Conservation (phyloP, 2,797 vertebrate genomes). For the Rhadinocentrus ornatus region DNA sequence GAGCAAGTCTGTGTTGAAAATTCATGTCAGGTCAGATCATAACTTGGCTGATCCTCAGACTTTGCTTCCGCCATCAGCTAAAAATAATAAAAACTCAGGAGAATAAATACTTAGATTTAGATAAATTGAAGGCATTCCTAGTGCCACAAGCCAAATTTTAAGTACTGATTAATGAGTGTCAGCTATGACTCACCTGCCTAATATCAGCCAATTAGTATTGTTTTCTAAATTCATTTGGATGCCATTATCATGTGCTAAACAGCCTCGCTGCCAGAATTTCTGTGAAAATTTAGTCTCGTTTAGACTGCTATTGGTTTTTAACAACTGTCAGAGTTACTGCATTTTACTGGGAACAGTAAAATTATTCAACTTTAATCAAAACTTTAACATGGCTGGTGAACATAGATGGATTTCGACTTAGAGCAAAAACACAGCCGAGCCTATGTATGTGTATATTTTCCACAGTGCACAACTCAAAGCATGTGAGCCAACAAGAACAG, state of each 20-base stretch:
- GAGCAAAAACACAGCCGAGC: neutral
- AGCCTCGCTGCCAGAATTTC: too few relatives aligned
- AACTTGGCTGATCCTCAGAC: neutral
- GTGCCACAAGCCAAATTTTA: neutral
- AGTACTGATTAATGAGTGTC: neutral
- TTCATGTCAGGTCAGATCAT: neutral
- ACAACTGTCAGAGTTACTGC: neutral
- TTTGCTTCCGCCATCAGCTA: neutral
- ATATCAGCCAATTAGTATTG: too few relatives aligned
- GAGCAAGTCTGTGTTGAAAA: too few relatives aligned
- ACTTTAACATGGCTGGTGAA: neutral
- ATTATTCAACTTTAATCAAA: neutral
- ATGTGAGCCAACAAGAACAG: neutral
- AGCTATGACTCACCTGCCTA: too few relatives aligned
- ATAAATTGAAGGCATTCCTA: too few relatives aligned
- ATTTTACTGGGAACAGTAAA: too few relatives aligned
- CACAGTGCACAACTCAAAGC: neutral
- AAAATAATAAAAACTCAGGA: neutral
- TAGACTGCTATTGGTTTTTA: too few relatives aligned
- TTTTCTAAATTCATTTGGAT: too few relatives aligned
- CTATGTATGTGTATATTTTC: neutral
- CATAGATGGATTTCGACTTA: constrained; percentile 1
- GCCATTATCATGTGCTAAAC: too few relatives aligned
- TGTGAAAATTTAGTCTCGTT: too few relatives aligned
- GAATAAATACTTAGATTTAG: too few relatives aligned